A percentile compares a stretch with the other conserved stretches of the same genome.
These are phyloP conservation scores for Pangasius mekongensis DNA, from an alignment of 2,797 vertebrate genomes.

Conservation along the genomic window DNA sequence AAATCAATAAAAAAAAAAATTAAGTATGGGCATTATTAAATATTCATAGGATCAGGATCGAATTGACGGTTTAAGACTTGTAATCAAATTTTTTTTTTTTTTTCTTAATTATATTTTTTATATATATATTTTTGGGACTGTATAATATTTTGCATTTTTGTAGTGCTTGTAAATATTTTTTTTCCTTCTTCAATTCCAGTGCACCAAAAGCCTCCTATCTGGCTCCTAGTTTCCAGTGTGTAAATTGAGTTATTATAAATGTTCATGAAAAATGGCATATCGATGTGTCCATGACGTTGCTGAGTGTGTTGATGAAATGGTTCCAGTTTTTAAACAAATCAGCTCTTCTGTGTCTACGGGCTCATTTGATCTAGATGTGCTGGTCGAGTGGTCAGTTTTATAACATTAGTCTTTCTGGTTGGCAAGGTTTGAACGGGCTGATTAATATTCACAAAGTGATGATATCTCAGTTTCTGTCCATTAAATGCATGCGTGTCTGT, in stretches of 20 bases:
- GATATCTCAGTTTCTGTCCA: slow-evolving; percentile 3
- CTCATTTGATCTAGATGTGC: neutral
- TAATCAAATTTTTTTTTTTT: slow-evolving; percentile 48
- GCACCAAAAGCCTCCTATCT: slow-evolving; percentile 57
- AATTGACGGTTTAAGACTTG: slow-evolving; percentile 61
- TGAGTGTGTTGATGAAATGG: slow-evolving; percentile 35
- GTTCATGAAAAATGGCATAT: slow-evolving; percentile 48
- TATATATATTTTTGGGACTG: slow-evolving; percentile 61
- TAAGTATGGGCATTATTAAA: slow-evolving; percentile 76
- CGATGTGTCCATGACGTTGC: slow-evolving; percentile 22
- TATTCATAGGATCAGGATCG: slow-evolving; percentile 77
- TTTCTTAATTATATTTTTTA: slow-evolving; percentile 39
- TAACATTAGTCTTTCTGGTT: neutral
- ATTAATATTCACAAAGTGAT: slow-evolving; percentile 39
- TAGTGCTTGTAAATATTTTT: slow-evolving; percentile 74
- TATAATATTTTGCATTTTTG: slow-evolving; percentile 56
- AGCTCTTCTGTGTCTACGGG: slow-evolving; percentile 10
- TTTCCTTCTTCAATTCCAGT: slow-evolving; percentile 57
- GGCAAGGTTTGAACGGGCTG: slow-evolving; percentile 5
- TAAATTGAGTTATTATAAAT: slow-evolving; percentile 49
- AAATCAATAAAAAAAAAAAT: slow-evolving; percentile 44
- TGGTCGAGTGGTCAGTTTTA: slow-evolving; percentile 2
- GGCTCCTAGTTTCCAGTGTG: slow-evolving; percentile 48
- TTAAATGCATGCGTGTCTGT: neutral
- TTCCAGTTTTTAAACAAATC: slow-evolving; percentile 48